Evolutionary conservation across 2,113 vertebrate species (phyloP).

Genomic region (Muntiacus muntjak): DNA sequence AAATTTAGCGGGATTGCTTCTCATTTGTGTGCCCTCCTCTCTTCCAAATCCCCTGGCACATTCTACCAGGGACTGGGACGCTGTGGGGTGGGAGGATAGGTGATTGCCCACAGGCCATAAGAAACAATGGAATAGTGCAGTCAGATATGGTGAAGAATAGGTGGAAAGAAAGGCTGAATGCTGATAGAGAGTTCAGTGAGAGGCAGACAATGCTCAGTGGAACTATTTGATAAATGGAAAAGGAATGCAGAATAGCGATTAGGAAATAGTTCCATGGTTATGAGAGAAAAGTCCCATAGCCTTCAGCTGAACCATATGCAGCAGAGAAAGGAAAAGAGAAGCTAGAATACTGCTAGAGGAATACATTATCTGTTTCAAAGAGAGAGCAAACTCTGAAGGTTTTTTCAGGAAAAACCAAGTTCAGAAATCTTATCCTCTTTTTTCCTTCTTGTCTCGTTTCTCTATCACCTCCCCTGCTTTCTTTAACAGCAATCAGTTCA

Average conservation of each 20-base stretch:
- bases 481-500: not conserved
- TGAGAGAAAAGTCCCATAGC: conserved; percentile 48
- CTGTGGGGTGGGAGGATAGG: not conserved
- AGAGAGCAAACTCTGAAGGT: conserved; percentile 54
- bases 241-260: conserved; percentile 39
- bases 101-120: not conserved
- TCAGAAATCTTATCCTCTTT: not conserved
- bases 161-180: conserved; percentile 28
- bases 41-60: not conserved
- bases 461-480: not conserved
- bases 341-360: conserved; percentile 58
- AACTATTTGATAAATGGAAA: conserved; percentile 62
- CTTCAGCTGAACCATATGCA: conserved; percentile 30
- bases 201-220: conserved; percentile 35
- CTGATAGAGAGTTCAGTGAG: conserved; percentile 27
- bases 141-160: conserved; percentile 12
- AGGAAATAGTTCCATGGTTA: conserved; percentile 23
- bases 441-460: conserved; percentile 19
- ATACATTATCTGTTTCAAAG: conserved; percentile 72
- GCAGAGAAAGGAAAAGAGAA: conserved; percentile 65
- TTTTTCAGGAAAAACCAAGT: conserved; percentile 57
- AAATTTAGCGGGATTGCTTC: not conserved
- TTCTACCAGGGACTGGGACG: not conserved
- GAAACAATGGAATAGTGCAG: conserved; percentile 8
- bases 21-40: not conserved